Evolutionary conservation across 1,140 invertebrate species (phyloP), one percentile per base, ranked within the genome.

Genomic region (Monomorium pharaonis): DNA sequence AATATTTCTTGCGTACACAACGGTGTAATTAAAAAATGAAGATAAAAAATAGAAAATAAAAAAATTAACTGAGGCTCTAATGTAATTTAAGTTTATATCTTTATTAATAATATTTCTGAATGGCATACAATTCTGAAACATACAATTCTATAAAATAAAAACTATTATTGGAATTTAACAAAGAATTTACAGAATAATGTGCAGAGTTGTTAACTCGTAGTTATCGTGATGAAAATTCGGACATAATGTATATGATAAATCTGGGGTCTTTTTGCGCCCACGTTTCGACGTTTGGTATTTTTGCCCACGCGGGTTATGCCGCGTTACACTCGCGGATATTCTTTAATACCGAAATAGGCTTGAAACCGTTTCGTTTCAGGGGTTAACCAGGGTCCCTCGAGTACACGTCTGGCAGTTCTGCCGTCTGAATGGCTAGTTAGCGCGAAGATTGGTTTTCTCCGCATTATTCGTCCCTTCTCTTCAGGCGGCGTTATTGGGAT

Each of bases 381-480:
- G 94, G 94, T 95, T 95, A 95, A 95, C 92, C 93, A 94, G 94
- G 94, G 93, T 93, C 92, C 89, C 76, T 63, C 80, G 89, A 89
- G 86, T 91, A 92, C 90, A 89, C 86, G 92, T 92, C 92, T 93
- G 94, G 86, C 88, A 90, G 90, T 92, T 91, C 84, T 89, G 87
- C 90, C 88, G 91, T 86, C 83, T 91, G 90, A 93, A 93, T 92
- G 92, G 93, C 94, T 94, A 94, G 94, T 95, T 95, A 95, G 94
- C 92, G 91, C 88, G 93, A 93, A 95, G 92, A 95, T 95, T 94
- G 94, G 92, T 93, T 94, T 91, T 90, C 90, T 90, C 91, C 85
- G 89, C 91, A 90, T 93, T 94, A 94, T 93, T 91, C 92, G 92
- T 90, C 90, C 89, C 89, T 91, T 90, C 90, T 90, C 90, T 85